Evolutionary conservation across 1,140 invertebrate genomes (phyloP), one percentile per base, ranked within the genome.

Genomic region (Chelonus insularis): DNA sequence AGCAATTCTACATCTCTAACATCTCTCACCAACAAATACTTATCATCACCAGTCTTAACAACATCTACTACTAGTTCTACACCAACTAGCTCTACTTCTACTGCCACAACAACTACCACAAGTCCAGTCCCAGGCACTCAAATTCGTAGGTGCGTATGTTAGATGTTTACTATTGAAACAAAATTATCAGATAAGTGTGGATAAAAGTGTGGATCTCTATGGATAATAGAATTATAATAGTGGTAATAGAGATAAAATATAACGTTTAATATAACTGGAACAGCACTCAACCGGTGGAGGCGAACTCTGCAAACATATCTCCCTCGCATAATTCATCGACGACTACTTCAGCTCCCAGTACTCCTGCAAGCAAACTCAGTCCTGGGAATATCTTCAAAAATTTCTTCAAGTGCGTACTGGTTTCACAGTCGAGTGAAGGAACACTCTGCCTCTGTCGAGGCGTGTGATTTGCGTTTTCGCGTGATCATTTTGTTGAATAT

Each of bases 321-420:
- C 74, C 72, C 67, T 66, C 69, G 67, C 78, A 82, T 67, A 81
- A 81, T 74, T 81, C 86, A 56, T 84, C 85, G 68, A 82, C 85
- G 50, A 80, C 84, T 60, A 77, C 82, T 63, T 77, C 81, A 65
- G 86, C 84, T 59, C 83, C 85, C 21, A 84, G 84, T 56, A 84
- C 86, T 57, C 83, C 85, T 54, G 82, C 84, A 65, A 89, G 86
- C 75, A 91, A 91, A 80, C 87, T 92, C 77, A 91, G 89, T 73
- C 88, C 91, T 32, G 89, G 89, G 76, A 91, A 91, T 86, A 92
- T 94, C 84, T 93, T 95, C 87, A 95, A 94, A 86, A 94, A 93
- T 86, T 94, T 94, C 86, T 94, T 95, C 90, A 95, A 95, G 92
- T 95, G 80, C 78, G 78, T 80, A 77, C 71, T 69, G 56, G 67